Conservation (phyloP, 2,113 vertebrate genomes). For the Lagopus leucura region DNA sequence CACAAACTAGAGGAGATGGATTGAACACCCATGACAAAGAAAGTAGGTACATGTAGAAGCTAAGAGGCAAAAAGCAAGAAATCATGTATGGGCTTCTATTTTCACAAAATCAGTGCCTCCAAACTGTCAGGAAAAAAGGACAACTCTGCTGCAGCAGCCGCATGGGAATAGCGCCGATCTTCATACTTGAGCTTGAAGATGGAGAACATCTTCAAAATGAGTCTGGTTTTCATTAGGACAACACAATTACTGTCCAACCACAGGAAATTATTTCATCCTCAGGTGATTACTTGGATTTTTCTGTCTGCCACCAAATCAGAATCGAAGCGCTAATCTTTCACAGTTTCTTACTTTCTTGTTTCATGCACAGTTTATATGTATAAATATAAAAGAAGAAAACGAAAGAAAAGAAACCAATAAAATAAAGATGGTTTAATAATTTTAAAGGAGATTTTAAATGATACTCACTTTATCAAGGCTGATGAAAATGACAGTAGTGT, state of each 20-base stretch:
- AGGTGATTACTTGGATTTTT: background rate
- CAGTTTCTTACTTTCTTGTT: background rate
- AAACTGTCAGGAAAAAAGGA: background rate
- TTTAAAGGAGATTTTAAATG: conserved; percentile 76
- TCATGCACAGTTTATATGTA: background rate
- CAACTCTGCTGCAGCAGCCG: background rate
- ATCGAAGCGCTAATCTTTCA: background rate
- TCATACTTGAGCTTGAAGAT: background rate
- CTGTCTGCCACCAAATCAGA: background rate
- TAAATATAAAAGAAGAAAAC: background rate
- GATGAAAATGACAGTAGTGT: conserved; percentile 77
- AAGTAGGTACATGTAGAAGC: background rate
- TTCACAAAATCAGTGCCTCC: background rate
- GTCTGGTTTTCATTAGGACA: background rate
- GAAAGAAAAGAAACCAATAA: conserved; percentile 23
- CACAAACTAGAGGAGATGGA: background rate
- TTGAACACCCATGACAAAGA: background rate
- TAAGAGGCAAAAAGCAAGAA: background rate
- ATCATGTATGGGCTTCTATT: background rate
- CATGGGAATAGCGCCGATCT: background rate
- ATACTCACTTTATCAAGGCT: conserved; percentile 70
- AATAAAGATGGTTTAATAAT: conserved; percentile 75
- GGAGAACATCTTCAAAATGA: background rate
- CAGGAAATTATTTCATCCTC: background rate
- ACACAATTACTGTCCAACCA: background rate